Base-by-base conservation (phyloP, 2,888 invertebrate species). In the Auanema sp. region DNA sequence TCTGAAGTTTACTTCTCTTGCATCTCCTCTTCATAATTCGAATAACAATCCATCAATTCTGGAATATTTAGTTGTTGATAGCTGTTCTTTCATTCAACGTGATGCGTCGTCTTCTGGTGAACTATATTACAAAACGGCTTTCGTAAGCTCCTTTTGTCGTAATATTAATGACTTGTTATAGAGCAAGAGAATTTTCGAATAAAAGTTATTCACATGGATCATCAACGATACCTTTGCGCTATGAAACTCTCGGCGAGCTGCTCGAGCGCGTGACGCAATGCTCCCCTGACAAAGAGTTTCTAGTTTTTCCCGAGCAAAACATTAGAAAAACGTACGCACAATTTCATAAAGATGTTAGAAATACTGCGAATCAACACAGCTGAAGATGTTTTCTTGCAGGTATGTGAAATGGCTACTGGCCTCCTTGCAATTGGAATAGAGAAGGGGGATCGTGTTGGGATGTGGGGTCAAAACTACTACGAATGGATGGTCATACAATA, bases 391-490 rank as follows among this genome's bases (percentile, higher is more conserved):
- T n/a, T n/a, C n/a, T n/a, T n/a, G n/a, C n/a, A 91, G 88, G 89
- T 89, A 0, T 89, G 91, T 80, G 86, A 86, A 57, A 78, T 92
- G 3, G 91, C 91, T 0, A 89, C 90, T 0, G 90, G 90, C 0
- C 86, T 92, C 0, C 75, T 87, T 16, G 87, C 88, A 24, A 77
- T 91, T 16, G 92, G 92, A 0, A 79, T 92, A 18, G 83, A 88
- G 62, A 87, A 85, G 25, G 91, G 91, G 0, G 92, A 93, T 79
- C 85, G 90, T 10, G 81, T 93, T 1, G 92, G 90, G 0, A 86
- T 93, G n/a, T 92, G 91, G 90, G 89, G 90, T 0, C 91, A 91
- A 0, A 93, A 92, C 84, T 70, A 72, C 58, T 83, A 88, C 54
- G 90, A 91, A 80, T 93, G 92, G 92, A 88, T 90, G 65, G 76